Evolutionary conservation across 64 coral and sea anemone genomes (phyloP).

Genomic region (Catalaphyllia jardinei): DNA sequence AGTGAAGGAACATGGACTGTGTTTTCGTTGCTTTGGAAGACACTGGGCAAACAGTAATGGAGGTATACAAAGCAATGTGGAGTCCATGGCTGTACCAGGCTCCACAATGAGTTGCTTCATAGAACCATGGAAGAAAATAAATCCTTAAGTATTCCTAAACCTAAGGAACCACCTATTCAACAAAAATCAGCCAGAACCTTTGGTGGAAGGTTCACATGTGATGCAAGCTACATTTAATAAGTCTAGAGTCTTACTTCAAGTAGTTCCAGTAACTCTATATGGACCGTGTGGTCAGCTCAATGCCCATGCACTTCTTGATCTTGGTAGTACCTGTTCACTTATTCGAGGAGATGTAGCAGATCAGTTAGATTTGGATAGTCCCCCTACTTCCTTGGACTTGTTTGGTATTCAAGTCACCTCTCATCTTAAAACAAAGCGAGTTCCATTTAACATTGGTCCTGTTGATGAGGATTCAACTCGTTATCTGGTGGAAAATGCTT

Average conservation of each 20-base stretch:
- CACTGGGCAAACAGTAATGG: constrained; percentile 18
- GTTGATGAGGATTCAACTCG: neutral
- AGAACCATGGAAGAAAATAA: neutral
- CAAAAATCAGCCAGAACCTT: neutral
- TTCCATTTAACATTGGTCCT: no score
- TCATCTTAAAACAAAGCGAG: neutral
- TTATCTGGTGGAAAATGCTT: constrained; percentile 8
- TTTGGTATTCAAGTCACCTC: no score
- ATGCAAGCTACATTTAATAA: neutral
- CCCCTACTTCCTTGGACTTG: no score
- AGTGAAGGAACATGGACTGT: no score
- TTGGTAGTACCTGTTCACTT: no score
- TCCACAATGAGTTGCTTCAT: constrained; percentile 45
- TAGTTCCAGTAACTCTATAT: neutral
- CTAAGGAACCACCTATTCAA: neutral
- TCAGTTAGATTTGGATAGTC: no score
- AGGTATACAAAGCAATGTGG: constrained; percentile 18
- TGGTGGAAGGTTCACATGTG: constrained; percentile 18
- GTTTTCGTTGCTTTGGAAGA: constrained; percentile 37
- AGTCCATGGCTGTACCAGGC: constrained; percentile 28
- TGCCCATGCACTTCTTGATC: no score
- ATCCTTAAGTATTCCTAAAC: neutral
- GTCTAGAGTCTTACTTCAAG: constrained; percentile 3
- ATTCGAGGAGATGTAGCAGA: no score
- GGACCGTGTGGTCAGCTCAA: neutral